Evolutionary conservation across 53 echinoderm and acorn worm genomes (phyloP).

Genomic region (Luidia sarsii): DNA sequence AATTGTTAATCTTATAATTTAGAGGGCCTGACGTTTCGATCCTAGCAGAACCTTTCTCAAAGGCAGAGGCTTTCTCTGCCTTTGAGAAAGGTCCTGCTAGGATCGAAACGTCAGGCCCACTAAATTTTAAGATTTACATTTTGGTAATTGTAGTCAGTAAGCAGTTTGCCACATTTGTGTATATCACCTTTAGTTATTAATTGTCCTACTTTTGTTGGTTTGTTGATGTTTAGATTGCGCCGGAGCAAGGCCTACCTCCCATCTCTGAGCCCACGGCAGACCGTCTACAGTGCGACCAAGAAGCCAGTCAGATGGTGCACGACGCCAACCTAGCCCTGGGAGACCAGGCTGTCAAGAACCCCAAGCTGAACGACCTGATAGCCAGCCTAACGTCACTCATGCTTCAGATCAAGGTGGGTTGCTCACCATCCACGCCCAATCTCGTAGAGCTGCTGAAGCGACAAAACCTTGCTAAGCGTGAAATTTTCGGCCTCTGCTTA

Average conservation of each 20-base stretch:
- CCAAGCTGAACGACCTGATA: constrained; percentile 76
- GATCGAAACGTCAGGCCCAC: too few relatives aligned
- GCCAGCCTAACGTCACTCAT: constrained; percentile 83
- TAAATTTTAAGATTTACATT: too few relatives aligned
- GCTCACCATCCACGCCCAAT: not conserved
- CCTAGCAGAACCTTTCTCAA: too few relatives aligned
- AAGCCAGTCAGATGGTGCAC: constrained; percentile 90
- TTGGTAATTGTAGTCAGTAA: too few relatives aligned
- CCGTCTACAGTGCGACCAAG: constrained; percentile 76
- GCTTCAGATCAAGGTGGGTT: constrained; percentile 88
- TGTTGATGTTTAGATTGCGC: constrained; percentile 76
- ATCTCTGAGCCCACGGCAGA: constrained; percentile 77
- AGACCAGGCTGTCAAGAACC: constrained; percentile 72
- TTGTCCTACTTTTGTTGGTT: not conserved
- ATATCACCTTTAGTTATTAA: too few relatives aligned
- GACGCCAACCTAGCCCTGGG: constrained; percentile 74
- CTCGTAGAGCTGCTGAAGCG: not conserved
- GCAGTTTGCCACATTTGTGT: too few relatives aligned
- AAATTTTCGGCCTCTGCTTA: too few relatives aligned
- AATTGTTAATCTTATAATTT: not conserved
- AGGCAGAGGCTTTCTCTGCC: too few relatives aligned
- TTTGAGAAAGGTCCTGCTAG: too few relatives aligned
- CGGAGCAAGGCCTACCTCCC: constrained; percentile 89
- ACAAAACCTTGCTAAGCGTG: too few relatives aligned
- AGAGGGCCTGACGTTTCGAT: too few relatives aligned